Evolutionary conservation across 2,797 vertebrate species (phyloP).

Genomic region (Bradypus variegatus): DNA sequence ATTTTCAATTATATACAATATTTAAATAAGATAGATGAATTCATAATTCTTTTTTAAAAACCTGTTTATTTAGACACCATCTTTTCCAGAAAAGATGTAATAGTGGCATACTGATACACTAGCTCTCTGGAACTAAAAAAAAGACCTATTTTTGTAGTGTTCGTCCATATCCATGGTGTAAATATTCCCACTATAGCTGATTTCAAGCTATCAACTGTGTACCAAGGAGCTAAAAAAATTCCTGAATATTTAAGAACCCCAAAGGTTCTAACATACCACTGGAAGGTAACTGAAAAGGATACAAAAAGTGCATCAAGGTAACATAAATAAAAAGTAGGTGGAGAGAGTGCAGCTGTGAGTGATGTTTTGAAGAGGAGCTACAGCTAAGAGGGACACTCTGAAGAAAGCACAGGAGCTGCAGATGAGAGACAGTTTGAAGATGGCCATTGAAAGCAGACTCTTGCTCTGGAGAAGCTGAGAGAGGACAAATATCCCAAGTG

Average conservation of each 20-base stretch:
- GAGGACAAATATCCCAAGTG: too few species aligned
- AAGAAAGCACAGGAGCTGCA: too few species aligned
- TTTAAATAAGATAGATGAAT: constrained; percentile 20
- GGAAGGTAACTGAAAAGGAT: neutral
- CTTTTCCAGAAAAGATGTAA: constrained; percentile 22
- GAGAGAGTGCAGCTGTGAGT: too few species aligned
- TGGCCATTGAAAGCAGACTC: too few species aligned
- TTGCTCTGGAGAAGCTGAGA: too few species aligned
- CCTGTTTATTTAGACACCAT: neutral
- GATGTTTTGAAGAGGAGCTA: too few species aligned
- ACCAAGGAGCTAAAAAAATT: too few species aligned
- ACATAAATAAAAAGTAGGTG: neutral
- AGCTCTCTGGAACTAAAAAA: neutral
- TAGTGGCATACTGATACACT: neutral
- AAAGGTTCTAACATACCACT: neutral
- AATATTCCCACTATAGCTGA: neutral
- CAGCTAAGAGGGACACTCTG: too few species aligned
- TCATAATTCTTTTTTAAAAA: constrained; percentile 1
- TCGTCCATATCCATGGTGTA: neutral
- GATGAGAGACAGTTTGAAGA: too few species aligned
- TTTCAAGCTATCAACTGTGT: neutral
- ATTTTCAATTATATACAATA: neutral
- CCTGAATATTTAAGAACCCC: neutral
- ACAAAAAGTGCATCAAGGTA: neutral
- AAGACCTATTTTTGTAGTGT: neutral